Evolutionary conservation across 2,888 invertebrate genomes (phyloP).

Genomic region (Amitus sp.): DNA sequence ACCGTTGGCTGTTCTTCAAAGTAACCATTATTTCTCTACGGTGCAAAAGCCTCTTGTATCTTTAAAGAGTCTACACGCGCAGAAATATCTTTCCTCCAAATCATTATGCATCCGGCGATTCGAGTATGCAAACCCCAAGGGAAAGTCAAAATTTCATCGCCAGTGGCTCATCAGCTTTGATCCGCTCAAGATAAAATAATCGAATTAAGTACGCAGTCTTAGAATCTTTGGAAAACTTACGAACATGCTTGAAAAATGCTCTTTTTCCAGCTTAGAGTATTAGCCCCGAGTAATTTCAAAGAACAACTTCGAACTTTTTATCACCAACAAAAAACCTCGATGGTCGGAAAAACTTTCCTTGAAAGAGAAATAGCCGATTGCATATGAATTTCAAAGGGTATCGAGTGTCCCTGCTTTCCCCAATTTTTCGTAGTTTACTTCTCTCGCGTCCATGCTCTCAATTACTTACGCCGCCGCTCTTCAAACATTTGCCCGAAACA

Average conservation of each 20-base stretch:
- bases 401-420: conserved; percentile 16
- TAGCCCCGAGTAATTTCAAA: too few species aligned
- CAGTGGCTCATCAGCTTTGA: conserved; percentile 6
- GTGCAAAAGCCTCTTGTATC: conserved; percentile 39
- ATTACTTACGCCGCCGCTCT: conserved; percentile 12
- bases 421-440: conserved; percentile 15
- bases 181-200: background rate
- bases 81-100: conserved; percentile 19
- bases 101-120: conserved; percentile 19
- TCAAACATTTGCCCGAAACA: conserved; percentile 21
- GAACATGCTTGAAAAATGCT: background rate
- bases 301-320: too few species aligned
- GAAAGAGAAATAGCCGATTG: background rate
- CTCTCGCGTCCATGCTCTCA: conserved; percentile 14
- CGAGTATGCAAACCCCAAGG: conserved; percentile 5
- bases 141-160: conserved; percentile 5
- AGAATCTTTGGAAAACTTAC: background rate
- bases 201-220: background rate
- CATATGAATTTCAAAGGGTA: background rate
- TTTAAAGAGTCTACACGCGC: conserved; percentile 43
- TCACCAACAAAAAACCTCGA: too few species aligned
- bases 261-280: too few species aligned
- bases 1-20: conserved; percentile 41
- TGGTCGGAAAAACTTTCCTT: background rate
- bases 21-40: conserved; percentile 43